Evolutionary conservation across 2,113 vertebrate genomes (phyloP).

Genomic region (Neomonachus schauinslandi): DNA sequence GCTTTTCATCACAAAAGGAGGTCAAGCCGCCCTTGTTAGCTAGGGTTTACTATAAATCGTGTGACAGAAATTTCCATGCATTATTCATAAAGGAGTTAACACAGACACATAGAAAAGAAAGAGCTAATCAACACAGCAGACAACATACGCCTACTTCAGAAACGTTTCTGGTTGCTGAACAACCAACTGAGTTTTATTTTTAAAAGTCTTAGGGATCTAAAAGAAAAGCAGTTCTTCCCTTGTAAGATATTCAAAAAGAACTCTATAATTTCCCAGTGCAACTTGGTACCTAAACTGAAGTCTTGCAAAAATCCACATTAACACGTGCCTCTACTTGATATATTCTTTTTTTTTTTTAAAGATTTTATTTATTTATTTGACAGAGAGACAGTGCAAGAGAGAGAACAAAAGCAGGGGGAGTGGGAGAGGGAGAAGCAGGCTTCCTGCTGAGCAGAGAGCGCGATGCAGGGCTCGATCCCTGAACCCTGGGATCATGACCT

Average conservation of each 20-base stretch:
- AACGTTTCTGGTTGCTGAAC: constrained; percentile 67
- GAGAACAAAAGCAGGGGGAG: too few relatives aligned
- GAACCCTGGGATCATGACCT: too few relatives aligned
- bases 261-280: constrained; percentile 20
- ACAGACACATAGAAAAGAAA: constrained; percentile 60
- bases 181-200: constrained; percentile 68
- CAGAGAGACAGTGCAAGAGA: too few relatives aligned
- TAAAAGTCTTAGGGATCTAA: constrained; percentile 62
- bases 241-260: constrained; percentile 60
- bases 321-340: not conserved
- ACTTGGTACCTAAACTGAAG: constrained; percentile 51
- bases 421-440: too few relatives aligned
- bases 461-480: too few relatives aligned
- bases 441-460: too few relatives aligned
- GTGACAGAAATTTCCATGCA: constrained; percentile 46
- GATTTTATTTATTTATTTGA: too few relatives aligned
- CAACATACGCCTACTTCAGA: constrained; percentile 70
- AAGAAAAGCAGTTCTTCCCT: constrained; percentile 64
- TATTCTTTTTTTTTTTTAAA: too few relatives aligned
- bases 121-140: constrained; percentile 73
- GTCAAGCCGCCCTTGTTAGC: constrained; percentile 40
- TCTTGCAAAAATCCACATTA: constrained; percentile 34
- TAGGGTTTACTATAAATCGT: constrained; percentile 40
- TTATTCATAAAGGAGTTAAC: constrained; percentile 74
- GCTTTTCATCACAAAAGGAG: constrained; percentile 54